Evolutionary conservation across 2,888 invertebrate species (phyloP), one percentile per base, ranked within the genome.

Genomic region (Iphiclides podalirius): DNA sequence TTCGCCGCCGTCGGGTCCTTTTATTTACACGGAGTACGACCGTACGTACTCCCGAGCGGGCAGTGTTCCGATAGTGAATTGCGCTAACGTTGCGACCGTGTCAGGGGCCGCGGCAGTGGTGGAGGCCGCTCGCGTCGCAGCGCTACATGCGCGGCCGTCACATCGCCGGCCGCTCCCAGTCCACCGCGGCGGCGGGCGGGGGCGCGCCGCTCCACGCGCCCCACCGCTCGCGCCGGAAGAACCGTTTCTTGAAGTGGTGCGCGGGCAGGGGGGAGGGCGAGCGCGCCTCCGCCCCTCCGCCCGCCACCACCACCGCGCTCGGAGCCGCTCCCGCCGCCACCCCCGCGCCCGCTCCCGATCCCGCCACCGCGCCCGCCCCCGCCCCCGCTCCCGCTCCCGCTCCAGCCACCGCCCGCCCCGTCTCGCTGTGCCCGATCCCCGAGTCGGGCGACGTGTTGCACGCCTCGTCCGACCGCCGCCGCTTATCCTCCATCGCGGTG

Each of bases 391-490:
- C 60, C 55, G 52, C 43, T 39, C 49, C 41, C 35, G 45, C 39
- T 48, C 36, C 46, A 44, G 40, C 54, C 47, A 2, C 74, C 71
- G 54, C 54, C 52, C 55, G 61, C 53, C 53, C 49, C 61, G 90
- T 85, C 71, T 91, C 92, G 47, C 92, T 91, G 76, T 94, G 94
- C 49, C 95, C 95, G 60, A 96, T 93, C 61, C 96, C 96, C 38
- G 94, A 94, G 82, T 96, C 96, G 8, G 96, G 96, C 58, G 95
- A 95, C 39, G 96, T 96, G 77, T 95, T 95, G 72, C 94, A 94
- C 65, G 94, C 77, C 63, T 94, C 94, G 80, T 96, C 96, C 33
- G 95, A 95, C 53, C 95, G 91, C 53, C 95, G 91, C 51, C 96
- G 92, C 70, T 96, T 93, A 81, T 96, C 94, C 75, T 95, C 96